A percentile compares a stretch with the other conserved stretches of the same genome.
Evolutionary conservation across 2,888 invertebrate species (phyloP).

Genomic region (Strigamia transsilvanica): DNA sequence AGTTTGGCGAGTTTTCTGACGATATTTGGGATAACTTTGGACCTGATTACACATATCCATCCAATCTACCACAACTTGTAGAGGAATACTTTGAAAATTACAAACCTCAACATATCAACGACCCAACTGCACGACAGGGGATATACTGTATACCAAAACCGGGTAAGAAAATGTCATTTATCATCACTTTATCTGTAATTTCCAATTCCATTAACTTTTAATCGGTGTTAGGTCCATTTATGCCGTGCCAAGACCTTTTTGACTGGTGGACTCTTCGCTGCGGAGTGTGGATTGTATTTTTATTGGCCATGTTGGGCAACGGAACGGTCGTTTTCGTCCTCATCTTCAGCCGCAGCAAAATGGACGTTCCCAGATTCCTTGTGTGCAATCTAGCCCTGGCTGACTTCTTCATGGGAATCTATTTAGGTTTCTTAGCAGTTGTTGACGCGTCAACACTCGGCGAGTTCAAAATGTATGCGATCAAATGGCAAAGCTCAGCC

Average conservation of each 20-base stretch:
- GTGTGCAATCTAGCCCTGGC: constrained; percentile 97
- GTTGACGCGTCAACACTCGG: constrained; percentile 95
- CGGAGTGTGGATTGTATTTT: constrained; percentile 96
- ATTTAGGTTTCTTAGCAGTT: constrained; percentile 90
- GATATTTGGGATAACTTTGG: constrained; percentile 76
- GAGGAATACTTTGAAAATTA: constrained; percentile 73
- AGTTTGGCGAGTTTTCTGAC: constrained; percentile 75
- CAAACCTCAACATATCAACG: constrained; percentile 43
- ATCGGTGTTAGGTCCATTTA: constrained; percentile 77
- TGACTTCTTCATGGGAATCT: constrained; percentile 97
- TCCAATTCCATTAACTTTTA: background rate
- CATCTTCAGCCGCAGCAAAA: constrained; percentile 87
- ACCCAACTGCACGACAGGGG: background rate
- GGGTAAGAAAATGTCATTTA: constrained; percentile 39
- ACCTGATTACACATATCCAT: constrained; percentile 72
- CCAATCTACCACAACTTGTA: constrained; percentile 74
- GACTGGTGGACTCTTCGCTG: constrained; percentile 98
- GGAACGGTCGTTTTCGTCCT: constrained; percentile 94
- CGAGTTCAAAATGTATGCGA: constrained; percentile 94
- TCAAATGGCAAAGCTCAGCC: constrained; percentile 95
- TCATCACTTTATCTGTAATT: background rate
- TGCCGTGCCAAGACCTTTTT: constrained; percentile 94
- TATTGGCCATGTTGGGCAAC: constrained; percentile 93
- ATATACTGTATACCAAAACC: constrained; percentile 58
- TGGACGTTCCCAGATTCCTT: constrained; percentile 95